A percentile compares a stretch with the other conserved stretches of the same genome.
phyloP scores from a whole-genome alignment of 92 coral and sea anemone species.

The Actinernus sp. region DNA sequence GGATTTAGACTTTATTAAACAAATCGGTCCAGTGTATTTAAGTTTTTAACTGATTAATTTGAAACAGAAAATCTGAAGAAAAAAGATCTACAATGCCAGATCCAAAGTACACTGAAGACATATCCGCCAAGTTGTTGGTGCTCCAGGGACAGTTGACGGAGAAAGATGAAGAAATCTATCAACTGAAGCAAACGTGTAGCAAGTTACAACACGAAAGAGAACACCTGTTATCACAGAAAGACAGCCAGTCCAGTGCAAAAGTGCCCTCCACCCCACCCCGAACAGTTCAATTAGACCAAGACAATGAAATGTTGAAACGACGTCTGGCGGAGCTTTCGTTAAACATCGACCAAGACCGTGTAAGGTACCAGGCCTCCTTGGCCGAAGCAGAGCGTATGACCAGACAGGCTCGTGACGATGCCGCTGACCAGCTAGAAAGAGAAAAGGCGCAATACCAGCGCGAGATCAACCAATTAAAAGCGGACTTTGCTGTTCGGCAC shows the following conservation, averaged over 20 bases:
- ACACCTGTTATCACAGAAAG: slow-evolving; percentile 70
- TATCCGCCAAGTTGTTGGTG: slow-evolving; percentile 1
- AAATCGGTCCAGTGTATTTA: no score
- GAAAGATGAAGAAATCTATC: slow-evolving; percentile 74
- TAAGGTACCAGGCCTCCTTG: slow-evolving; percentile 92
- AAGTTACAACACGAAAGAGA: slow-evolving; percentile 84
- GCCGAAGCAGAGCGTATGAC: slow-evolving; percentile 94
- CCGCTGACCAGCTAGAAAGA: slow-evolving; percentile 89
- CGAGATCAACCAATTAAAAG: slow-evolving; percentile 78
- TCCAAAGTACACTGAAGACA: no score
- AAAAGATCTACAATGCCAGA: no score
- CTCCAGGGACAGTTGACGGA: slow-evolving; percentile 62
- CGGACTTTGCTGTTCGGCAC: slow-evolving; percentile 80
- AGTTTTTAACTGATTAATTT: no score
- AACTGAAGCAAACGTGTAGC: slow-evolving; percentile 75
- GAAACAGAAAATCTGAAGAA: no score
- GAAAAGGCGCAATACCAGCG: slow-evolving; percentile 81
- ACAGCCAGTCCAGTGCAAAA: slow-evolving; percentile 26
- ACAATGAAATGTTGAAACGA: slow-evolving; percentile 75
- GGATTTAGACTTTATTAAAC: no score
- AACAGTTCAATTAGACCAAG: slow-evolving; percentile 54
- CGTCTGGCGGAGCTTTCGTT: slow-evolving; percentile 71
- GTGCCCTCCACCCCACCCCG: slow-evolving; percentile 62
- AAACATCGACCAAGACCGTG: slow-evolving; percentile 90
- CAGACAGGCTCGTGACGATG: slow-evolving; percentile 88